Evolutionary conservation across 2,797 vertebrate genomes (phyloP).

Genomic region (Myotis myotis): DNA sequence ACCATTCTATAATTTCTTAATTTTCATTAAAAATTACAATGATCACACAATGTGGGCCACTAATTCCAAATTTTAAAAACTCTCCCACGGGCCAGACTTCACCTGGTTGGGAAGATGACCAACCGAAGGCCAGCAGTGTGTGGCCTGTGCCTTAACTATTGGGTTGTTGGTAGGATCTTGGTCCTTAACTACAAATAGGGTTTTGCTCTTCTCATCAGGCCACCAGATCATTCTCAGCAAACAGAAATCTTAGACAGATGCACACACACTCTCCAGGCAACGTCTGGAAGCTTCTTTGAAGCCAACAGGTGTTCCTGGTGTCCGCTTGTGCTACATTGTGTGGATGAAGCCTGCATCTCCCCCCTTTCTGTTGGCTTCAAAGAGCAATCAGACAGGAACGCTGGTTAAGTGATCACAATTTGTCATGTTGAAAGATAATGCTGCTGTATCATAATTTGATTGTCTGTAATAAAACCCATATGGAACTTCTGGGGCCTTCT

Average conservation of each 20-base stretch:
- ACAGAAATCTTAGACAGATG: not conserved
- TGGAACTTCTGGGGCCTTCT: not conserved
- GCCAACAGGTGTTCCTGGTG: not conserved
- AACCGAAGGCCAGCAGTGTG: accelerated
- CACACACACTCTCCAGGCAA: not conserved
- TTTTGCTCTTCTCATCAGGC: not conserved
- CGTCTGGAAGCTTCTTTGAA: slow-evolving; percentile 3
- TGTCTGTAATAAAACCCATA: not conserved
- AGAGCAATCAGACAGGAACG: not conserved
- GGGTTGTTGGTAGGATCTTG: not conserved
- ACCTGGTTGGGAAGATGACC: not conserved
- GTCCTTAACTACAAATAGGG: not conserved
- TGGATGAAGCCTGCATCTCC: not conserved
- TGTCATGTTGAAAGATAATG: slow-evolving; percentile 37
- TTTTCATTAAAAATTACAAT: not conserved
- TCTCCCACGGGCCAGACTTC: too few relatives aligned
- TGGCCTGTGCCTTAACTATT: not conserved
- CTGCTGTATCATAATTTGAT: not conserved
- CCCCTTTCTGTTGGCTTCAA: slow-evolving; percentile 41
- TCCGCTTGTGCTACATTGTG: not conserved
- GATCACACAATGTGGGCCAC: not conserved
- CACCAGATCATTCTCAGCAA: not conserved
- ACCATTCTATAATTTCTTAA: not conserved
- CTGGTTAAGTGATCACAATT: not conserved
- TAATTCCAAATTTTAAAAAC: not conserved